phyloP scores from a whole-genome alignment of 2,797 vertebrate species.

The Podargus strigoides region DNA sequence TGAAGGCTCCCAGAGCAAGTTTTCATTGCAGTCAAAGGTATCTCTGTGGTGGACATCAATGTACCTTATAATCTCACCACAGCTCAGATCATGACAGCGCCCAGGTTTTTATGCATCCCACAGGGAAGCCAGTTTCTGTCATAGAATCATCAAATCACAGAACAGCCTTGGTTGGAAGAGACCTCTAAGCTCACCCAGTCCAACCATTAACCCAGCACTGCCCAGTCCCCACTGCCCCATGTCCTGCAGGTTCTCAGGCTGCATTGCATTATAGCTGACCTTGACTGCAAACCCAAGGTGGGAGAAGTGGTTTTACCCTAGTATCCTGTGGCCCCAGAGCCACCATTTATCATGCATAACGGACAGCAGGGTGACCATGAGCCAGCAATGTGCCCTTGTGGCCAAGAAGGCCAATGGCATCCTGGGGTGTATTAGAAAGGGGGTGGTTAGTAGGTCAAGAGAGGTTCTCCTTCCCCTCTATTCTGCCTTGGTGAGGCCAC shows the following conservation, averaged over 20 bases:
- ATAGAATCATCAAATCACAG: too few species aligned
- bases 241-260: not conserved
- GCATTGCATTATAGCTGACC: not conserved
- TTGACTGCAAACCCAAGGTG: not conserved
- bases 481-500: too few species aligned
- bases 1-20: not conserved
- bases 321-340: not conserved
- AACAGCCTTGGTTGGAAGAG: too few species aligned
- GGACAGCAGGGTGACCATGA: too few species aligned
- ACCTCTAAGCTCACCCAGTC: too few species aligned
- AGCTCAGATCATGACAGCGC: not conserved
- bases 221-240: too few species aligned
- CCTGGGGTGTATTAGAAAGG: too few species aligned
- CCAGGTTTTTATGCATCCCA: not conserved
- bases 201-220: too few species aligned
- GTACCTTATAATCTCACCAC: not conserved
- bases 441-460: too few species aligned
- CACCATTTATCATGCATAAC: not conserved
- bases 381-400: too few species aligned
- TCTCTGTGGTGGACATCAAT: fast-evolving
- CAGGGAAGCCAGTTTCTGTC: fast-evolving
- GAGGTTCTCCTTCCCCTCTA: too few species aligned
- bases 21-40: not conserved
- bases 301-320: not conserved
- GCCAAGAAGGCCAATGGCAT: too few species aligned